A percentile compares a stretch with the other conserved stretches of the same genome.
phyloP scores from a whole-genome alignment of 1,140 invertebrate genomes.

The Hyposmocoma kahamanoa region DNA sequence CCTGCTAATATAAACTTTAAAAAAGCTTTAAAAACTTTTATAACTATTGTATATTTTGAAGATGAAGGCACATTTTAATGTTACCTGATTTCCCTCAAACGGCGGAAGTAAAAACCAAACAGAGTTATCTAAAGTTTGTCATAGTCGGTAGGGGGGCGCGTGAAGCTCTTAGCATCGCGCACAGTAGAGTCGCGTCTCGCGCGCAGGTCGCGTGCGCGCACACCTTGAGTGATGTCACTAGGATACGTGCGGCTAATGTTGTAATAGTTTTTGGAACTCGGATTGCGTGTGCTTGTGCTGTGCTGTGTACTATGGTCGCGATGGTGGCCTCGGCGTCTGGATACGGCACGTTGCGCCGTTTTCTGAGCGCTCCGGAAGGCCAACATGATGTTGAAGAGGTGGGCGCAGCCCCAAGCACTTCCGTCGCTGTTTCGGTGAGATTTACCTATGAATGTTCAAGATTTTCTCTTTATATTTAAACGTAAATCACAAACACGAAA shows the following conservation, averaged over 20 bases:
- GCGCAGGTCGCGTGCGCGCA: conserved; percentile 10
- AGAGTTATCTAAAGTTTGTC: conserved; percentile 31
- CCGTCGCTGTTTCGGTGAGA: conserved; percentile 66
- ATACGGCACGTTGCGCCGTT: conserved; percentile 64
- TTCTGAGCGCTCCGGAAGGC: conserved; percentile 61
- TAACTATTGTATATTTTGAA: not conserved
- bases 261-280: conserved; percentile 28
- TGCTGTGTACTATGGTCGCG: conserved; percentile 46
- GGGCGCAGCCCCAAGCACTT: conserved; percentile 43
- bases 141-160: conserved; percentile 42
- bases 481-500: no score
- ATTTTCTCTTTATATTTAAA: no score
- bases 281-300: conserved; percentile 2
- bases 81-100: no score
- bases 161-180: conserved; percentile 14
- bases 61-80: not conserved
- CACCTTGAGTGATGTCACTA: conserved; percentile 45
- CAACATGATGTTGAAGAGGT: conserved; percentile 31
- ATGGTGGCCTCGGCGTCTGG: conserved; percentile 67
- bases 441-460: no score
- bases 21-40: not conserved
- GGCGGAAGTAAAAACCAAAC: conserved; percentile 22
- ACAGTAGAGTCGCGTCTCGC: conserved; percentile 39
- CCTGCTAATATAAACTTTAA: no score
- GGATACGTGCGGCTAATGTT: conserved; percentile 39